Percentiles rank a stretch among this genome's conserved stretches.
Conservation (phyloP, 2,113 vertebrate genomes). For the Dasypus novemcinctus region DNA sequence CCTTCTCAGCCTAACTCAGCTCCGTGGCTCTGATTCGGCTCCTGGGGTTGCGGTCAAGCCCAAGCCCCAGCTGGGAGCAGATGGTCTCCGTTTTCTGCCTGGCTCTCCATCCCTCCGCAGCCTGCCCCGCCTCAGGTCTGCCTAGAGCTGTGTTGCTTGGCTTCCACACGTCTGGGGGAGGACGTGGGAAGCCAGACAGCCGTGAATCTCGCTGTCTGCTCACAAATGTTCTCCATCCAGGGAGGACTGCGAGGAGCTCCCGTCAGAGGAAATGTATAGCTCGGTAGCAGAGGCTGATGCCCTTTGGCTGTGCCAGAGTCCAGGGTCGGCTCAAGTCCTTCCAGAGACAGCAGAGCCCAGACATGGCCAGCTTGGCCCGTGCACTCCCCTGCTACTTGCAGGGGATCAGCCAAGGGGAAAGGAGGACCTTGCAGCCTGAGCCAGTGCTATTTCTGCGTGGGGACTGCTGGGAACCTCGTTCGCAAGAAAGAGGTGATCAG, state of each 20-base stretch:
- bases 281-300: conserved; percentile 43
- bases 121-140: conserved; percentile 25
- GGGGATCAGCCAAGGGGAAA: too few relatives aligned
- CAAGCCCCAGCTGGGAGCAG: conserved; percentile 18
- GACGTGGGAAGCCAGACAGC: conserved; percentile 60
- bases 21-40: neutral
- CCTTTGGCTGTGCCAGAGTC: neutral
- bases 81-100: conserved; percentile 23
- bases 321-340: conserved; percentile 9
- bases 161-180: conserved; percentile 59
- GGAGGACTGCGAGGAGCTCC: neutral
- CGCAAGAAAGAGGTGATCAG: neutral
- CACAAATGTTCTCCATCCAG: neutral
- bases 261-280: conserved; percentile 46
- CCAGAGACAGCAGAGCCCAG: neutral
- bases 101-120: neutral
- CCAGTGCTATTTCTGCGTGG: neutral
- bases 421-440: neutral
- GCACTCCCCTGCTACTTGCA: neutral
- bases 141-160: conserved; percentile 55
- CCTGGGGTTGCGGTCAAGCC: conserved; percentile 62
- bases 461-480: neutral
- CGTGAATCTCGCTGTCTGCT: conserved; percentile 71
- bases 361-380: neutral
- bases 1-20: neutral